Percentiles rank a stretch among this genome's conserved stretches.
Conservation (phyloP, 2,113 vertebrate species). For the Vulpes lagopus region DNA sequence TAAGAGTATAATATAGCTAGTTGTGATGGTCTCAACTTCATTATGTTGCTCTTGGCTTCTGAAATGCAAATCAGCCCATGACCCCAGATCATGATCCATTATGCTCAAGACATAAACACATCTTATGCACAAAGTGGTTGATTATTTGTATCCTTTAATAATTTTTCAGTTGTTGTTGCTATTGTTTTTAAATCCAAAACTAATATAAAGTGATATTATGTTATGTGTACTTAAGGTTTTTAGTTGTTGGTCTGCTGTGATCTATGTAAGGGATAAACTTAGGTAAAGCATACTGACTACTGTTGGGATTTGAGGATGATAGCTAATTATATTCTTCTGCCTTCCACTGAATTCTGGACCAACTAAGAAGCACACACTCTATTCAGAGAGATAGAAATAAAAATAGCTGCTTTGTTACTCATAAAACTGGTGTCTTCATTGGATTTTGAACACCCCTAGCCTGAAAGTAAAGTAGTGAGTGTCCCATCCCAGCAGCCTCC, state of each 20-base stretch:
- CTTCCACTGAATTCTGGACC: background rate
- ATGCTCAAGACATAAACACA: background rate
- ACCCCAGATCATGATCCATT: background rate
- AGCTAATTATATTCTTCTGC: background rate
- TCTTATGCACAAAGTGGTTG: background rate
- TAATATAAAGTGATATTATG: background rate
- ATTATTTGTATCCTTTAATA: background rate
- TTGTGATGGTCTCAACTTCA: background rate
- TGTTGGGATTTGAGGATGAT: background rate
- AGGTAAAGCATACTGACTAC: background rate
- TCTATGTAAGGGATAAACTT: background rate
- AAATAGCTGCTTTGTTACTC: background rate
- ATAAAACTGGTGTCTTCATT: background rate
- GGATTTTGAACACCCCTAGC: background rate
- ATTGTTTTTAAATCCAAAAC: background rate
- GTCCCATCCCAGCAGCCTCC: rapidly evolving
- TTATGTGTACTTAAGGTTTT: background rate
- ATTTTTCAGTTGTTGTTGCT: background rate
- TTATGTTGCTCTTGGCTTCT: background rate
- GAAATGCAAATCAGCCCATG: background rate
- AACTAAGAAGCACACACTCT: background rate
- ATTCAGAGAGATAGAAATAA: background rate
- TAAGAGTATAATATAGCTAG: background rate
- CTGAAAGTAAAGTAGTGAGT: background rate
- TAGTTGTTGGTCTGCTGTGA: background rate